Evolutionary conservation across 2,113 vertebrate genomes (phyloP).

Genomic region (Machaerirhynchus nigripectus): DNA sequence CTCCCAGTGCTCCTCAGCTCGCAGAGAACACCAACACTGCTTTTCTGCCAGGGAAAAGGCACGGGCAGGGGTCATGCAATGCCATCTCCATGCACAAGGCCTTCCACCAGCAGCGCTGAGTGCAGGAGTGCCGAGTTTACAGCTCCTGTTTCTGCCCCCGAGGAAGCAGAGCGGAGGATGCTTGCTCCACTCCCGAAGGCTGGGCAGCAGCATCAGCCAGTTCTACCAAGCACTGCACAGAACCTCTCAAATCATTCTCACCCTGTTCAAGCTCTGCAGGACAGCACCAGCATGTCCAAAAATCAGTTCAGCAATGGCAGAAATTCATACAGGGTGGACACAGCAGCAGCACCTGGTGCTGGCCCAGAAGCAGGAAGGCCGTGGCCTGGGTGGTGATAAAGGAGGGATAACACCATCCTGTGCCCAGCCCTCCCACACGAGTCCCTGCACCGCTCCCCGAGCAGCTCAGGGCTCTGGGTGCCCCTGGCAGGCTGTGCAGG

Average conservation of each 20-base stretch:
- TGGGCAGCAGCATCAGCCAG: neutral
- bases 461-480: neutral
- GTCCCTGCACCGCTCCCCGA: fast-evolving
- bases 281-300: neutral
- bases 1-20: neutral
- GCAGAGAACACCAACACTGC: neutral
- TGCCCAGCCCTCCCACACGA: neutral
- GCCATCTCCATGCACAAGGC: fast-evolving
- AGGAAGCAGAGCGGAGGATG: neutral
- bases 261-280: neutral
- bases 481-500: neutral
- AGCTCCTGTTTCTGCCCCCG: neutral
- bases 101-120: fast-evolving
- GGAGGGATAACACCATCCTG: fast-evolving
- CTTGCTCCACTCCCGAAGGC: neutral
- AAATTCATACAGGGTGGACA: neutral
- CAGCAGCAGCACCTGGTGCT: neutral
- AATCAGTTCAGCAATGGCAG: neutral
- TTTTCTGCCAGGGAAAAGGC: neutral
- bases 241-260: neutral
- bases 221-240: neutral
- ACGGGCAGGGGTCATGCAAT: fast-evolving
- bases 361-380: neutral
- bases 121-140: neutral
- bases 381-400: neutral